Evolutionary conservation across 2,797 vertebrate species (phyloP), one percentile per base, ranked within the genome.

Genomic region (Pachyuromys duprasi): DNA sequence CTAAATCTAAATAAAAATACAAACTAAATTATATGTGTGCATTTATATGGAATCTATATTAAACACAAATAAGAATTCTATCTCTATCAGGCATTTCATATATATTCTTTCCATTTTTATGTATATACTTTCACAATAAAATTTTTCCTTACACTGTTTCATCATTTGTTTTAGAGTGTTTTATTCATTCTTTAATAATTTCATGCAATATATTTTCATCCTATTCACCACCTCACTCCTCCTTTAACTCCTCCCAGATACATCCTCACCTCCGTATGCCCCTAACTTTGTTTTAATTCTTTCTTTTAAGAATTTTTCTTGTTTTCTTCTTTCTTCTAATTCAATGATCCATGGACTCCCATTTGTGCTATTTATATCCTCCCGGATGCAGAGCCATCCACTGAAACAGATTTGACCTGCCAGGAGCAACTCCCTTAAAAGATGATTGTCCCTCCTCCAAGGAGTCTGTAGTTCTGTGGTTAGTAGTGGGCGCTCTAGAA

Each of bases 11-110:
- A 62, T 49, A 63, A 49, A 39, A 65, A 45, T 45, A 31, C 33
- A 83, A 45, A 63, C 63, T 45, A 55, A 70, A 69, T 67, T 76
- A 55, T 31, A 55, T 90, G 18, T 84, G 17, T 49, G 8, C 24
- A 57, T 28, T 57, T 26, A n/a, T 5, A 83, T n/a, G 74, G 2
- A 88, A 45, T 55, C 36, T 86, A 57, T 26, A 69, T 57, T 69
- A 67, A 39, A 60, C 5, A 36, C 2, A 69, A 24, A 45, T 2
- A 92, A 63, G 72, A 90, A 90, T 86, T 84, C 14, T 12, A 65
- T 87, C n/a, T 93, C 26, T 53, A 60, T 53, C 93, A 88, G 42
- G 91, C n/a, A 74, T 67, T 86, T 93, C 39, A 14, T 88, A 49
- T 86, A 0, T 17, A 81, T 75, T 86, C 42, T 63, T 57, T 60